Conservation (phyloP, 2,797 vertebrate species). For the Halcyon chelicuti region DNA sequence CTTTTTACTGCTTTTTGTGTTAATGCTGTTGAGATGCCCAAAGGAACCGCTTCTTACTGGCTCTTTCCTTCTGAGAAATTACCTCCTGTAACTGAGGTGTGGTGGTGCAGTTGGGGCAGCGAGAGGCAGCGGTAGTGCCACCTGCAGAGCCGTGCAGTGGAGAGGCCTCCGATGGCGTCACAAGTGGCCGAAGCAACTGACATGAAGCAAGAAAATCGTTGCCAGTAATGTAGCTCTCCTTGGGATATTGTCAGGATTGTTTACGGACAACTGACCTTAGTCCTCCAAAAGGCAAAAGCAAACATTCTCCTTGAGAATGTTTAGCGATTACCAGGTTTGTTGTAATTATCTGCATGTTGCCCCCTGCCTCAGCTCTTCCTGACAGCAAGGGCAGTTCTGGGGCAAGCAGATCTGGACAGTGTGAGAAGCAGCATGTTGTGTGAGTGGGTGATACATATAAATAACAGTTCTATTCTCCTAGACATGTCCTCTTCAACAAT, state of each 20-base stretch:
- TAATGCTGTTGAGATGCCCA: slow-evolving; percentile 38
- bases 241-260: background rate
- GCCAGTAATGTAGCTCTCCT: background rate
- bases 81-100: background rate
- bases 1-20: slow-evolving; percentile 2
- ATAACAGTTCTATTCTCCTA: background rate
- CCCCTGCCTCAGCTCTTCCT: background rate
- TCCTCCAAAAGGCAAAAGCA: background rate
- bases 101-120: background rate
- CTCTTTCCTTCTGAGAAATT: slow-evolving; percentile 29
- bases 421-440: background rate
- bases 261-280: background rate
- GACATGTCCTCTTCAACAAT: background rate
- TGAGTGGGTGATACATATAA: background rate
- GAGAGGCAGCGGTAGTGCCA: background rate
- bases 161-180: background rate
- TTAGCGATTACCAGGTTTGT: background rate
- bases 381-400: background rate
- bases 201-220: background rate
- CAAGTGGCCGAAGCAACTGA: background rate
- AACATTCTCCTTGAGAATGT: background rate
- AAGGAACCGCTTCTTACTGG: slow-evolving; percentile 26
- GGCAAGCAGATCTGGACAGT: background rate
- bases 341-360: background rate
- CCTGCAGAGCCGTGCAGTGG: background rate